phyloP scores from a whole-genome alignment of 1,140 invertebrate species.

The Hesperophylax magnus region DNA sequence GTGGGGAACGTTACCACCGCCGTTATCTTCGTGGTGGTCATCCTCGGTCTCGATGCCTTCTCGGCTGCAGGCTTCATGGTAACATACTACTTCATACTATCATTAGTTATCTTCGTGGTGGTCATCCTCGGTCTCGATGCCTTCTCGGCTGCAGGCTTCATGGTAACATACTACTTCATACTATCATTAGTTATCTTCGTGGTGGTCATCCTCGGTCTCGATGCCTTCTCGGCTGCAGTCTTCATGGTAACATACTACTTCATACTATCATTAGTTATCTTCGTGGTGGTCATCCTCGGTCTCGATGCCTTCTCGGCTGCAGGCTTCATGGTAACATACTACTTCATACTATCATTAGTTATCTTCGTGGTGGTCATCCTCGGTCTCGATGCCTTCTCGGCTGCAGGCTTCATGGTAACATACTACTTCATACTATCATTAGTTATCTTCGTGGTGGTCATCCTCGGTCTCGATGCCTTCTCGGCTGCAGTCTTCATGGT shows the following conservation, averaged over 20 bases:
- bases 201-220: neutral
- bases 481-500: too few species aligned
- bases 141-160: constrained; percentile 15
- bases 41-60: constrained; percentile 4
- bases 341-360: neutral
- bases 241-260: constrained; percentile 17
- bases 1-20: constrained; percentile 51
- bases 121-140: constrained; percentile 8
- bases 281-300: constrained; percentile 2
- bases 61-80: constrained; percentile 29
- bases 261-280: neutral
- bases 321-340: constrained; percentile 29
- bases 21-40: constrained; percentile 13
- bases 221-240: constrained; percentile 3
- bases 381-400: too few species aligned
- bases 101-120: constrained; percentile 7
- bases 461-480: too few species aligned
- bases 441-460: too few species aligned
- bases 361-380: too few species aligned
- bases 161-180: neutral
- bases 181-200: constrained; percentile 8
- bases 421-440: too few species aligned
- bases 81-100: neutral
- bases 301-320: constrained; percentile 2
- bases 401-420: too few species aligned